Base-by-base conservation (phyloP, 2,888 invertebrate genomes). In the Dysmachus trigonus region DNA sequence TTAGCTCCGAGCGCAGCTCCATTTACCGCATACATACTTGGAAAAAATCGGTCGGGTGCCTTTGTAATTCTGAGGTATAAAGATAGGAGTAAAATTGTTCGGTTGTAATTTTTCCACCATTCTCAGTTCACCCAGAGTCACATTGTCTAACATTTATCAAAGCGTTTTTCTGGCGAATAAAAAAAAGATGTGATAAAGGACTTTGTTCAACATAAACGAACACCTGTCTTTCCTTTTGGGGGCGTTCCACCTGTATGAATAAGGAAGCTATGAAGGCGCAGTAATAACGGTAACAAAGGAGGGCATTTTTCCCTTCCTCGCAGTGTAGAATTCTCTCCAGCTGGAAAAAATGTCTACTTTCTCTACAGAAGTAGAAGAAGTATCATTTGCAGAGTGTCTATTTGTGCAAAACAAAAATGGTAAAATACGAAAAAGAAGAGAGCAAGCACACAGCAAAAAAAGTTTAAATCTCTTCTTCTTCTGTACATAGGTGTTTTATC, bases 121-220 rank as follows among this genome's bases (percentile, higher is more conserved):
- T 22, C 53, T 33, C 62, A 81, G 53, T 81, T 81, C 81, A 81
- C 33, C 81, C 53, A 33, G 53, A 81, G 81, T 81, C 62, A 81
- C 81, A 81, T 81, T 81, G 81, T 81, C 81, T 81, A 81, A 31
- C 81, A 81, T 81, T 81, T 81, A 81, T 81, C 81, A 81, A 81
- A 35, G 77, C 15, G 53, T 35, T 81, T 81, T 53, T 53, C 62
- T 18, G 33, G 53, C 31, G 33, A 35, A 81, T 81, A 72, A 73
- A 84, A 73, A 84, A 30, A 47, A n/a, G n/a, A 31, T 41, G 73
- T 47, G 73, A 84, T 84, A 84, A 84, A 84, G 72, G 73, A 84
- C 73, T 84, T 47, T 85, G 74, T 74, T 85, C 51, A 85, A 85
- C 74, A 84, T 84, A 47, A 85, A 85, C 47, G 73, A 85, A 85